Conservation (phyloP, 2,888 invertebrate genomes). For the Melieria picta region DNA sequence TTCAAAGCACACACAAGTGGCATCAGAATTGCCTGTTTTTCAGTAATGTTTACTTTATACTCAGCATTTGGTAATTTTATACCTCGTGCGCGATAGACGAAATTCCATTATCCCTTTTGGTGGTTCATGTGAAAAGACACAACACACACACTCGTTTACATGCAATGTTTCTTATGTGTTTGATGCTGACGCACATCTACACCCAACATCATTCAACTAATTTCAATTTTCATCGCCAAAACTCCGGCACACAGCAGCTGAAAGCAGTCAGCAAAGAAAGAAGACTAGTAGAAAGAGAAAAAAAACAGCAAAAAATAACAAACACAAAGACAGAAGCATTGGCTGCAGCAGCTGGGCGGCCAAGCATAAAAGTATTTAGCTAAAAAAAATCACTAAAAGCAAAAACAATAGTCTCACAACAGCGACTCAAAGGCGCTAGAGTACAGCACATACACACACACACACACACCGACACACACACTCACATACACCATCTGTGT, state of each 20-base stretch:
- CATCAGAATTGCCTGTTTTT: too few species aligned
- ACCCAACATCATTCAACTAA: slow-evolving; percentile 45
- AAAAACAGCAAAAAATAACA: background rate
- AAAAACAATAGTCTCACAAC: slow-evolving; percentile 31
- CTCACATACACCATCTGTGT: background rate
- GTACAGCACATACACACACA: background rate
- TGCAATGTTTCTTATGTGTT: too few species aligned
- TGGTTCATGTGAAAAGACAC: background rate
- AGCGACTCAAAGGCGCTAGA: slow-evolving; percentile 36
- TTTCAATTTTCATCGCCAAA: slow-evolving; percentile 55
- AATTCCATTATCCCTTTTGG: too few species aligned
- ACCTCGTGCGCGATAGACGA: too few species aligned
- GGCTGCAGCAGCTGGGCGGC: too few species aligned
- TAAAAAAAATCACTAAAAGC: slow-evolving; percentile 25
- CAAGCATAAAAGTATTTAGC: too few species aligned
- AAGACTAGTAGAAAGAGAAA: slow-evolving; percentile 25
- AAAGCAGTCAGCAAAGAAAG: slow-evolving; percentile 32
- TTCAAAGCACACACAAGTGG: too few species aligned
- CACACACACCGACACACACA: background rate
- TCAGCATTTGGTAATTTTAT: too few species aligned
- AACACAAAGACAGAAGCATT: too few species aligned
- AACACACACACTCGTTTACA: background rate
- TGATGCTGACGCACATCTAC: background rate
- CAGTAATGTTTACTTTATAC: too few species aligned
- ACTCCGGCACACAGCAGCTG: slow-evolving; percentile 23